Conservation (phyloP, 2,888 invertebrate genomes). For the Papilio elwesi region DNA sequence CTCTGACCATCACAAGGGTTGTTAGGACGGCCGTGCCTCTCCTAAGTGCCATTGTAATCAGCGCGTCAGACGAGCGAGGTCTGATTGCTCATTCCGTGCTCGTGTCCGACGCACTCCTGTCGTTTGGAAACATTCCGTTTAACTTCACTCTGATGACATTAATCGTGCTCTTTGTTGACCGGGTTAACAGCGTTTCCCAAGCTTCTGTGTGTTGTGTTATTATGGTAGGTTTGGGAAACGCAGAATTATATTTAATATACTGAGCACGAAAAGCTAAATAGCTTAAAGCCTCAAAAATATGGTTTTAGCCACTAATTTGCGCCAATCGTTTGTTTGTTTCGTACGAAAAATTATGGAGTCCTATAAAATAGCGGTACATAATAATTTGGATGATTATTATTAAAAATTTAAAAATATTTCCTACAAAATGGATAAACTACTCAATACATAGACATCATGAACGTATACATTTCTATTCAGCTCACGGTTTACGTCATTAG, state of each 20-base stretch:
- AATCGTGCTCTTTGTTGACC: slow-evolving; percentile 19
- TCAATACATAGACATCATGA: too few relatives aligned
- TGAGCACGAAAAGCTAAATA: too few relatives aligned
- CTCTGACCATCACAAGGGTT: not conserved
- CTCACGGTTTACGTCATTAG: not conserved
- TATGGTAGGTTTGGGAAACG: not conserved
- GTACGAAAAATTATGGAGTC: too few relatives aligned
- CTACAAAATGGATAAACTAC: too few relatives aligned
- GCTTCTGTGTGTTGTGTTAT: not conserved
- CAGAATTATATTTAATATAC: not conserved
- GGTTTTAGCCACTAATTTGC: too few relatives aligned
- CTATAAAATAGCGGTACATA: too few relatives aligned
- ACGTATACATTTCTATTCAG: too few relatives aligned
- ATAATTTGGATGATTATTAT: too few relatives aligned
- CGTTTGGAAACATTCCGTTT: slow-evolving; percentile 4
- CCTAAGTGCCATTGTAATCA: slow-evolving; percentile 11
- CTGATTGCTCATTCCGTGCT: slow-evolving; percentile 35
- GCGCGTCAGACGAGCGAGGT: not conserved
- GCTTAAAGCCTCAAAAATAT: too few relatives aligned
- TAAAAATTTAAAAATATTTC: too few relatives aligned
- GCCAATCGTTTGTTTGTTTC: too few relatives aligned
- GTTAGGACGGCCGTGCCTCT: not conserved
- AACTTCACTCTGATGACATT: slow-evolving; percentile 13
- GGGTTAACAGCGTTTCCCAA: not conserved
- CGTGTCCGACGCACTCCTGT: slow-evolving; percentile 17